phyloP scores from a whole-genome alignment of 2,797 vertebrate species.

The Hoplostethus mediterraneus region DNA sequence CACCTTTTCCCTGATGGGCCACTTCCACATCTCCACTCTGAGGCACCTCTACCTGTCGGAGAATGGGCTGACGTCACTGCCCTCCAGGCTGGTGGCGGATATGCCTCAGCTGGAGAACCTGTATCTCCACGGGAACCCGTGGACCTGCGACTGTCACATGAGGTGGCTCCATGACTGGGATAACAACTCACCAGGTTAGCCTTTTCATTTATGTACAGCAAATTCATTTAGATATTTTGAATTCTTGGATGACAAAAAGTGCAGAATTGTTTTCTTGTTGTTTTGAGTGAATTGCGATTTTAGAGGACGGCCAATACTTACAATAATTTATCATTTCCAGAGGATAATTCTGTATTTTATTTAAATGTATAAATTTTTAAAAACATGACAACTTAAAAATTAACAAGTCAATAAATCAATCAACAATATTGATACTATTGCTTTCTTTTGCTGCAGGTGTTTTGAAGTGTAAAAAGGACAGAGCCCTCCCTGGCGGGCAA shows the following conservation, averaged over 20 bases:
- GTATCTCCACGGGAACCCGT: slow-evolving; percentile 93
- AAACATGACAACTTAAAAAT: background rate
- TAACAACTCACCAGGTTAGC: slow-evolving; percentile 84
- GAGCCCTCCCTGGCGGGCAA: slow-evolving; percentile 86
- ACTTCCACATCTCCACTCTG: slow-evolving; percentile 90
- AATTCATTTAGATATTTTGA: background rate
- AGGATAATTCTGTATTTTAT: too few species aligned
- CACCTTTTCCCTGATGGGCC: slow-evolving; percentile 87
- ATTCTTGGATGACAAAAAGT: background rate
- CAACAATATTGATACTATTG: background rate
- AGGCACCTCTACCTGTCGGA: slow-evolving; percentile 92
- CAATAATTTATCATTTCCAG: too few species aligned
- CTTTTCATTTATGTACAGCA: background rate
- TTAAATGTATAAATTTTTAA: background rate
- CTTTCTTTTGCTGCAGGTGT: slow-evolving; percentile 79
- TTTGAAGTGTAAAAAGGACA: slow-evolving; percentile 94
- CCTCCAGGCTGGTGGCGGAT: slow-evolving; percentile 74
- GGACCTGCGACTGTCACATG: slow-evolving; percentile 92
- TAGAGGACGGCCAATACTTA: too few species aligned
- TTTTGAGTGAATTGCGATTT: background rate
- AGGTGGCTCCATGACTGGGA: slow-evolving; percentile 88
- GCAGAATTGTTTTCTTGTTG: background rate
- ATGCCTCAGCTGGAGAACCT: slow-evolving; percentile 91
- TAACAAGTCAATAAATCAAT: background rate
- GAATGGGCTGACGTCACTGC: slow-evolving; percentile 86